Conservation (phyloP, 2,888 invertebrate species). For the Alsophila aescularia region DNA sequence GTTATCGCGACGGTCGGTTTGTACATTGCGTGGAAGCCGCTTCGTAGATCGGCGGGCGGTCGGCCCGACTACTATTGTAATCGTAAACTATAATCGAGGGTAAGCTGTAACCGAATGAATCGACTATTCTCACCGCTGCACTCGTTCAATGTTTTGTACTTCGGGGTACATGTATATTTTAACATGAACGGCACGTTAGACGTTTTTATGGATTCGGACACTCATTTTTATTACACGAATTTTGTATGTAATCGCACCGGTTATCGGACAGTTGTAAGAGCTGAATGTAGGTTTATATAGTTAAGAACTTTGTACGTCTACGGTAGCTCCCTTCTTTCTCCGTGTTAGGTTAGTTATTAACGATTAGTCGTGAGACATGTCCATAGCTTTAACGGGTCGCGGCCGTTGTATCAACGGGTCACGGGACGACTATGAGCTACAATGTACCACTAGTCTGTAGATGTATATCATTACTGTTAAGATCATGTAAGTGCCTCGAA, state of each 20-base stretch:
- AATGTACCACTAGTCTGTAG: slow-evolving; percentile 77
- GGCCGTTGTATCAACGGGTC: slow-evolving; percentile 82
- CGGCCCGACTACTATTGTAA: slow-evolving; percentile 17
- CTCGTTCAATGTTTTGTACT: slow-evolving; percentile 72
- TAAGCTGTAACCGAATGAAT: slow-evolving; percentile 61
- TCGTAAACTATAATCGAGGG: slow-evolving; percentile 51
- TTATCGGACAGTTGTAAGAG: slow-evolving; percentile 75
- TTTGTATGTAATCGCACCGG: slow-evolving; percentile 79
- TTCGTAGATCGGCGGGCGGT: slow-evolving; percentile 41
- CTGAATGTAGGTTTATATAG: slow-evolving; percentile 73
- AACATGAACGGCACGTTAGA: slow-evolving; percentile 74
- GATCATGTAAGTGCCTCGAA: slow-evolving; percentile 83
- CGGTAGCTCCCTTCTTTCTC: slow-evolving; percentile 78
- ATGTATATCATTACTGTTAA: slow-evolving; percentile 82
- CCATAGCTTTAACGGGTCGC: slow-evolving; percentile 83
- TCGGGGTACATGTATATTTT: slow-evolving; percentile 69
- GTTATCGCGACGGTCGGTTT: slow-evolving; percentile 52
- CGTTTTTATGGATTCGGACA: slow-evolving; percentile 71
- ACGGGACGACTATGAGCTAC: slow-evolving; percentile 72
- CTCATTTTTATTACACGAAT: slow-evolving; percentile 76
- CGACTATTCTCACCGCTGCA: slow-evolving; percentile 75
- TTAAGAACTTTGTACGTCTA: slow-evolving; percentile 78
- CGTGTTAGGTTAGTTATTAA: slow-evolving; percentile 79
- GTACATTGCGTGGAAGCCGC: slow-evolving; percentile 58
- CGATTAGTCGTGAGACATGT: slow-evolving; percentile 81